Base-by-base conservation (phyloP, 2,888 invertebrate genomes). In the Drosophila koepferae region DNA sequence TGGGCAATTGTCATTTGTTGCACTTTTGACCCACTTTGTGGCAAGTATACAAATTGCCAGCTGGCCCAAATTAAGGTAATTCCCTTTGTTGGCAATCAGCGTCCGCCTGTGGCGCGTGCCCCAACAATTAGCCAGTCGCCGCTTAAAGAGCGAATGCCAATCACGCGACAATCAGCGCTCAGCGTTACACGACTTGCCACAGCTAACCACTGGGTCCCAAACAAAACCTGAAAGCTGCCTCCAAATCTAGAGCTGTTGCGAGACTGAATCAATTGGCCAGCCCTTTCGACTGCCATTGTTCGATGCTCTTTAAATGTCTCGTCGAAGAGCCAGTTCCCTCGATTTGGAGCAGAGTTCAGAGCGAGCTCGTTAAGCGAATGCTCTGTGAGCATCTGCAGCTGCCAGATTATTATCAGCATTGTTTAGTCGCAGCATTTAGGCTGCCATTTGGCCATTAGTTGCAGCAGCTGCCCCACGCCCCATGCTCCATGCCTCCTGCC, bases 361-460 rank as follows among this genome's bases (percentile, higher is more conserved):
- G 41, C 38, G 44, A 23, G 80, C 89, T 88, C 86, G 83, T 83
- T 83, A 83, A 86, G 72, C 46, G 34, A 66, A 18, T 44, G 41
- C 49, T 40, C 58, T 43, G 31, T 34, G 63, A 75, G 74, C 81
- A 83, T 83, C 83, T 82, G 81, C 68, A 70, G 71, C 60, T 41
- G 34, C 8, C 55, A 65, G 85, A 89, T 85, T 84, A 80, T 74
- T 79, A 85, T 85, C 85, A 86, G 84, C 89, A 85, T 85, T 88
- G 89, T 89, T 80, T 80, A 72, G 72, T 68, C 34, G 55, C 48
- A 64, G 74, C 72, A 56, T 74, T 78, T 66, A 53, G 54, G 43
- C 71, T 64, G 67, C 67, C 67, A 70, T 63, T 78, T 74, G 63
- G 67, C 66, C 85, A 83, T 87, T 87, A 83, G 80, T 70, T 68